Base-by-base conservation (phyloP, 2,797 vertebrate species). In the Cheirogaleus major region DNA sequence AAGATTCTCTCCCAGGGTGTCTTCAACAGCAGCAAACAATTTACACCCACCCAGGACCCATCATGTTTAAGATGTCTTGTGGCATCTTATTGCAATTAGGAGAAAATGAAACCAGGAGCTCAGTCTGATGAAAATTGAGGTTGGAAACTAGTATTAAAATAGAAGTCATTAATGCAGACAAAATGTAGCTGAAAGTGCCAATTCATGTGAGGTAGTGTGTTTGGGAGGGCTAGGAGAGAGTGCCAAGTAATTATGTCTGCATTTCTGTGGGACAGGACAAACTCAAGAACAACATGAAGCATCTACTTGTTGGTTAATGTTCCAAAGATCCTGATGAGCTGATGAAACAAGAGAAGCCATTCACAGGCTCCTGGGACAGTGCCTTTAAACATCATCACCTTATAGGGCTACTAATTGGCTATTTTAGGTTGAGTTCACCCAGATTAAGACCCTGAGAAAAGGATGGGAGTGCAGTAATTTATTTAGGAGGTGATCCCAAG, bases 11-110 rank as follows among this genome's bases (percentile, higher is more conserved):
- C 94, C 81, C 95, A 95, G 96, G 96, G 97, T 97, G 95, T 93
- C 73, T 98, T 98, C 93, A 97, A 97, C 98, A 97, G 69, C 95
- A 97, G 95, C 78, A 98, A 97, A 95, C 84, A 92, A 98, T 97
- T 97, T 98, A 97, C 97, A 98, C 97, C 96, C 97, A 98, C 96
- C 89, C 73, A 86, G 48, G 96, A 97, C 72, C 52, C 95, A 97
- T 93, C 93, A 73, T 94, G 94, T 90, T 69, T 13, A 6, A 93
- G 82, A 93, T 93, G 83, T 50, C 82, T 84, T 94, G 30, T 72
- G 92, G 95, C 55, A 76, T 92, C 93, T 98, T 98, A 89, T 72
- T 97, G 91, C 81, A 97, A 94, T 96, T 98, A 96, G 75, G 89
- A 95, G 83, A 89, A 97, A 98, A 98, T 96, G 93, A 98, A 96